These are phyloP conservation scores for Fulmarus glacialis DNA, from an alignment of 2,113 vertebrate species.

Conservation along the genomic window DNA sequence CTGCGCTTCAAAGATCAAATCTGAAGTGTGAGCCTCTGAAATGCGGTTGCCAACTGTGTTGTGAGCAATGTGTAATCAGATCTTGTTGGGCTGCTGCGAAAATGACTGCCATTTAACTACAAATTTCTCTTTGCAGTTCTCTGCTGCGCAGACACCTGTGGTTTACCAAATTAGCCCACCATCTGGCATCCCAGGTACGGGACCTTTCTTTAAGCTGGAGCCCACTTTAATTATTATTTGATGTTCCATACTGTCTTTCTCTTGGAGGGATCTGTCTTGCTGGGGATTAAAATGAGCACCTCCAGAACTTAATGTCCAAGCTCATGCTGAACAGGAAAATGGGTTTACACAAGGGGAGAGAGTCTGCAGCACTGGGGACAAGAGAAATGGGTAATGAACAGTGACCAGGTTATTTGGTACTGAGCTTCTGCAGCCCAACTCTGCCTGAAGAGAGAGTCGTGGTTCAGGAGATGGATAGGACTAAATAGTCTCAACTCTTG, in stretches of 20 bases:
- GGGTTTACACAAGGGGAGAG: background rate
- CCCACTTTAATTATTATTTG: background rate
- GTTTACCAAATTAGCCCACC: constrained; percentile 70
- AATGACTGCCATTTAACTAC: background rate
- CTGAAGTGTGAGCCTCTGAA: background rate
- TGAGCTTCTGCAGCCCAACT: background rate
- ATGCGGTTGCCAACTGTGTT: background rate
- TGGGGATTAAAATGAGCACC: background rate
- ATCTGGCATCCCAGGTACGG: constrained; percentile 77
- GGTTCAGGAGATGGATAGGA: background rate
- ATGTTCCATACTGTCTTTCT: background rate
- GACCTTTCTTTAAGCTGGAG: background rate
- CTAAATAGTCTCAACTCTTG: background rate
- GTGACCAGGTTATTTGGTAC: background rate
- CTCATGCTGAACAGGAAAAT: background rate
- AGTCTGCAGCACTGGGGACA: background rate
- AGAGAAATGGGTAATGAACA: background rate
- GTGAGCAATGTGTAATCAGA: background rate
- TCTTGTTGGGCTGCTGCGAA: background rate
- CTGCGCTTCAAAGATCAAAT: background rate
- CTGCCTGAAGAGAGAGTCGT: background rate
- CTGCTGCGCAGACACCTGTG: constrained; percentile 69
- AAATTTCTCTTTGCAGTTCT: constrained; percentile 71
- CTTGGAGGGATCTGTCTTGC: background rate
- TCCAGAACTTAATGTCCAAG: background rate